phyloP scores from a whole-genome alignment of 1,140 invertebrate species.

The Venturia canescens region DNA sequence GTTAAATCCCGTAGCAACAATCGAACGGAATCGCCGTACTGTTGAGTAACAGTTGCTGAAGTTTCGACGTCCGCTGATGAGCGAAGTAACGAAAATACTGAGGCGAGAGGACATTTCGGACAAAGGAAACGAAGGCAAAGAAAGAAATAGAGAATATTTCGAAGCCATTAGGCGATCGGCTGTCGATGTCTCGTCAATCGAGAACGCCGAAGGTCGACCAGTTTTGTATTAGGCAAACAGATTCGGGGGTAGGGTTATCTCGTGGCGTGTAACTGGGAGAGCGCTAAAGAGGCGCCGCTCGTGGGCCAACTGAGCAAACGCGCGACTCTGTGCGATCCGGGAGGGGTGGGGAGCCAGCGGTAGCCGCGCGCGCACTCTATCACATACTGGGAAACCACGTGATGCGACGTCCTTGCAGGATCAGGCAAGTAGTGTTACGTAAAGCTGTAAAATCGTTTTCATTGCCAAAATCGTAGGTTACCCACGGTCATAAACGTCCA shows the following conservation, averaged over 20 bases:
- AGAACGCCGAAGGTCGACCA: conserved; percentile 76
- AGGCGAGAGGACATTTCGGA: too few relatives aligned
- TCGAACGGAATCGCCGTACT: too few relatives aligned
- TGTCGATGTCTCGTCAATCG: conserved; percentile 76
- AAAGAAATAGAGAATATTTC: background rate
- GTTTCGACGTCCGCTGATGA: too few relatives aligned
- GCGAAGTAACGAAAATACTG: too few relatives aligned
- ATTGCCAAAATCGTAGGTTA: conserved; percentile 54
- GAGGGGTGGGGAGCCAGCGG: background rate
- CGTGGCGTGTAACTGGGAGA: conserved; percentile 35
- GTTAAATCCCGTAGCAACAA: too few relatives aligned
- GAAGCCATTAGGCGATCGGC: conserved; percentile 59
- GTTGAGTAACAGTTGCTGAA: background rate
- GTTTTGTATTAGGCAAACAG: conserved; percentile 75
- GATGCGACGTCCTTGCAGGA: conserved; percentile 74
- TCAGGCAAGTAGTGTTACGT: conserved; percentile 71
- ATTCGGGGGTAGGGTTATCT: conserved; percentile 63
- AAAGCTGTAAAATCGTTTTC: conserved; percentile 52
- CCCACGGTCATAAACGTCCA: background rate
- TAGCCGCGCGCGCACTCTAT: conserved; percentile 5
- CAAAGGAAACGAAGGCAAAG: background rate
- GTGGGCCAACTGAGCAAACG: background rate
- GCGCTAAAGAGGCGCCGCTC: background rate
- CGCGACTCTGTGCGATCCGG: too few relatives aligned
- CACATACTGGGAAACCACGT: conserved; percentile 67